These are phyloP conservation scores for Holacanthella duospinosa DNA, from an alignment of 2,888 invertebrate genomes.

Conservation along the genomic window DNA sequence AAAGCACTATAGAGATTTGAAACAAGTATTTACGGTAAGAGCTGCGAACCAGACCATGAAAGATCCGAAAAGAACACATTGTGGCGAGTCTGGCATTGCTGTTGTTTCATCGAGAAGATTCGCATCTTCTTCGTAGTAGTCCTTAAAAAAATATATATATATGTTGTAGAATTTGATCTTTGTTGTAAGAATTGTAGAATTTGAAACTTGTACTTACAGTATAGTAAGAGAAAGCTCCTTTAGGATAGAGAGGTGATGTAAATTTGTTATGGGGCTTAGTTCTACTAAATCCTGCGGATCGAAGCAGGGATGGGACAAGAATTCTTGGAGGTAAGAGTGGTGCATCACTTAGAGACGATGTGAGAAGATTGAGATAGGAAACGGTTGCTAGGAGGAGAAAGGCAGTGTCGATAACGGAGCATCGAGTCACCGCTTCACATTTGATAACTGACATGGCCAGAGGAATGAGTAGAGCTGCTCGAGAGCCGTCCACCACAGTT, in stretches of 20 bases:
- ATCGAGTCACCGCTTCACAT: constrained; percentile 74
- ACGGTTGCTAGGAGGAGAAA: constrained; percentile 79
- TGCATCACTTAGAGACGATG: constrained; percentile 75
- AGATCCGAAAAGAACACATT: constrained; percentile 80
- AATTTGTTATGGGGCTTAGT: constrained; percentile 29
- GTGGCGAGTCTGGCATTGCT: constrained; percentile 70
- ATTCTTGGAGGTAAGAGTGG: constrained; percentile 58
- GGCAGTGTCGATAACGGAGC: constrained; percentile 75
- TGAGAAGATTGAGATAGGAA: constrained; percentile 81
- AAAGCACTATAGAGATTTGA: not conserved
- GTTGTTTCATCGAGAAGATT: constrained; percentile 44
- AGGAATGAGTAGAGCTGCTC: constrained; percentile 67
- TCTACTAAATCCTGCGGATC: constrained; percentile 26
- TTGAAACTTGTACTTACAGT: constrained; percentile 26
- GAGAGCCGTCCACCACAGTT: constrained; percentile 69
- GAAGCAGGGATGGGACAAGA: constrained; percentile 15
- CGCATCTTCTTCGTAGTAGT: constrained; percentile 38
- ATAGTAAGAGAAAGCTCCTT: constrained; percentile 32
- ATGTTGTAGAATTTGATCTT: not conserved
- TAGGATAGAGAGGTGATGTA: constrained; percentile 36
- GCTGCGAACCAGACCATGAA: constrained; percentile 85
- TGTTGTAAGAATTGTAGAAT: not conserved
- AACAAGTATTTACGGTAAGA: constrained; percentile 23
- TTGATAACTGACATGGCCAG: constrained; percentile 67
- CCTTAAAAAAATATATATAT: constrained; percentile 21